Percentiles rank a stretch among this genome's conserved stretches.
These are phyloP conservation scores for Cosmorhoe ocellata DNA, from an alignment of 2,888 invertebrate genomes.

Conservation along the genomic window DNA sequence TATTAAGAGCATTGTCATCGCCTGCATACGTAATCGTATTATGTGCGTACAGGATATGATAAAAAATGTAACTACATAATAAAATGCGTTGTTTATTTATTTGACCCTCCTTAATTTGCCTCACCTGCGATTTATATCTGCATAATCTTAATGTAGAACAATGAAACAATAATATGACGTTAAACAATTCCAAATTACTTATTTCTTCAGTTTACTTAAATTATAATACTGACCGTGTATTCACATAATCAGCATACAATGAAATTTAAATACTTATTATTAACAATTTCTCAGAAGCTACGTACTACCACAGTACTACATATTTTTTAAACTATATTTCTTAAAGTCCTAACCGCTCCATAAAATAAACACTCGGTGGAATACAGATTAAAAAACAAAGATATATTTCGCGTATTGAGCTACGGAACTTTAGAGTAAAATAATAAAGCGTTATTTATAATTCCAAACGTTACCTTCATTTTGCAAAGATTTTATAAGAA, in stretches of 20 bases:
- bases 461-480: not conserved
- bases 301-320: too few species aligned
- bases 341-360: too few species aligned
- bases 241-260: not conserved
- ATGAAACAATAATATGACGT: constrained; percentile 5
- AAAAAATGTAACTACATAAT: too few species aligned
- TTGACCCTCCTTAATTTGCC: constrained; percentile 19
- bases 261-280: not conserved
- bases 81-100: constrained; percentile 2
- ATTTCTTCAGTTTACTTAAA: not conserved
- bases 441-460: not conserved
- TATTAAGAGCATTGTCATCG: too few species aligned
- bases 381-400: too few species aligned
- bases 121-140: constrained; percentile 15
- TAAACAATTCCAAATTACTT: not conserved
- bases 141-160: constrained; percentile 10
- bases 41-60: too few species aligned
- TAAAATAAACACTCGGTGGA: too few species aligned
- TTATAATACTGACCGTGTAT: not conserved
- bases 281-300: not conserved
- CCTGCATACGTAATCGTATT: too few species aligned
- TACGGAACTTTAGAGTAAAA: too few species aligned
- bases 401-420: too few species aligned
- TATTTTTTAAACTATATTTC: too few species aligned
- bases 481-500: not conserved